A percentile compares a stretch with the other conserved stretches of the same genome.
phyloP scores from a whole-genome alignment of 2,797 vertebrate genomes.

The Anguilla megastoma region DNA sequence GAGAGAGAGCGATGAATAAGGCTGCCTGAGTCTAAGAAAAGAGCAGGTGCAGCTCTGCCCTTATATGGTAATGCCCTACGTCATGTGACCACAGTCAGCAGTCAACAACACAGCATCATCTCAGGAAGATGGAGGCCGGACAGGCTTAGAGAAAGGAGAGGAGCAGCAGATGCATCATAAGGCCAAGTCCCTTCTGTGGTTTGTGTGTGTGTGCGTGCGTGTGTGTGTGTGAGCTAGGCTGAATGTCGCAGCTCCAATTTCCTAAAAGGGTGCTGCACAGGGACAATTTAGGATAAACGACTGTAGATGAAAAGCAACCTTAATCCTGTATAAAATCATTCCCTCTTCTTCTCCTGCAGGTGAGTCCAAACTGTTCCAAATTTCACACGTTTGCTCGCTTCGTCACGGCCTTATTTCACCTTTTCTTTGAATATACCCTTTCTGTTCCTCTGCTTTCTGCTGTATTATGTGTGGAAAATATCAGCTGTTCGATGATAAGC shows the following conservation, averaged over 20 bases:
- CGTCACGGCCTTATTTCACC: neutral
- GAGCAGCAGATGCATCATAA: slow-evolving; percentile 49
- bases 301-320: slow-evolving; percentile 43
- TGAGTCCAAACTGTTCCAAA: slow-evolving; percentile 58
- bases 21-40: neutral
- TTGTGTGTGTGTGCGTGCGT: slow-evolving; percentile 46
- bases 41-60: slow-evolving; percentile 71
- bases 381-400: slow-evolving; percentile 33
- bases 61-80: slow-evolving; percentile 57
- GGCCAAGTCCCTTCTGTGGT: slow-evolving; percentile 31
- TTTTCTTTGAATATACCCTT: slow-evolving; percentile 1
- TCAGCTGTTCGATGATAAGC: neutral
- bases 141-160: slow-evolving; percentile 53
- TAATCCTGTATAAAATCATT: slow-evolving; percentile 49
- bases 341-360: slow-evolving; percentile 55
- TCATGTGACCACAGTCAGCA: slow-evolving; percentile 64
- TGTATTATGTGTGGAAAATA: neutral
- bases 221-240: slow-evolving; percentile 15
- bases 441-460: neutral
- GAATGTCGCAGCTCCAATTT: neutral
- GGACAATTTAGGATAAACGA: slow-evolving; percentile 25
- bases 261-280: slow-evolving; percentile 45
- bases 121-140: slow-evolving; percentile 71
- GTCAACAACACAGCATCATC: slow-evolving; percentile 75
- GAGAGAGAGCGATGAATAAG: slow-evolving; percentile 16